Evolutionary conservation across 2,113 vertebrate genomes (phyloP).

Genomic region (Phainopepla nitens): DNA sequence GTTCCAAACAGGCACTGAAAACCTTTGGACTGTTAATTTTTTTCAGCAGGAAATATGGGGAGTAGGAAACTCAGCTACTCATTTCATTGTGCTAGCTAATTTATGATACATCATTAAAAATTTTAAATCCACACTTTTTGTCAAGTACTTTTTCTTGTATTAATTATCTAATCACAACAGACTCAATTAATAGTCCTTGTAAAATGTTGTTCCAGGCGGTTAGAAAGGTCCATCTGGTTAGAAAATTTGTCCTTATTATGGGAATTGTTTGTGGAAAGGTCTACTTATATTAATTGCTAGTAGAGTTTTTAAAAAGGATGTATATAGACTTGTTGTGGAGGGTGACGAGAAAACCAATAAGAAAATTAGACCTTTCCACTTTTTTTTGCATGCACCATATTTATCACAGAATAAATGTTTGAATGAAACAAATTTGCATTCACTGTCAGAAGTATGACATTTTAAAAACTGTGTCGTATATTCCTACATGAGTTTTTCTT

Average conservation of each 20-base stretch:
- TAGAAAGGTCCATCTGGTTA: constrained; percentile 28
- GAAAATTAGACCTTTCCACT: background rate
- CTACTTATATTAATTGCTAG: background rate
- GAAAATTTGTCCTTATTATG: background rate
- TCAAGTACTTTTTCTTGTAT: constrained; percentile 57
- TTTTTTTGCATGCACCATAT: background rate
- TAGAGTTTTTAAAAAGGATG: background rate
- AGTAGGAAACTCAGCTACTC: background rate
- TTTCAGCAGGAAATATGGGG: constrained; percentile 6
- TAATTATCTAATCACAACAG: constrained; percentile 67
- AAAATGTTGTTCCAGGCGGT: constrained; percentile 21
- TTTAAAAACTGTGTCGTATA: background rate
- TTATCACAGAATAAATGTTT: background rate
- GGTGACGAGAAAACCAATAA: background rate
- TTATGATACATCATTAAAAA: constrained; percentile 59
- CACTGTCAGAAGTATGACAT: background rate
- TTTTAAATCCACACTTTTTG: constrained; percentile 51
- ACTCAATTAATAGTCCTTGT: constrained; percentile 45
- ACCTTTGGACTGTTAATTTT: background rate
- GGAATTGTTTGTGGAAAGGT: background rate
- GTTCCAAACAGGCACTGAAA: background rate
- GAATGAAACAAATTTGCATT: background rate
- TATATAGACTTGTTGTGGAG: background rate
- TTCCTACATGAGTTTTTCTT: background rate
- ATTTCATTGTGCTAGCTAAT: constrained; percentile 59